Percentiles rank a stretch among this genome's conserved stretches.
phyloP scores from a whole-genome alignment of 2,113 vertebrate species.

The Tor tambroides region DNA sequence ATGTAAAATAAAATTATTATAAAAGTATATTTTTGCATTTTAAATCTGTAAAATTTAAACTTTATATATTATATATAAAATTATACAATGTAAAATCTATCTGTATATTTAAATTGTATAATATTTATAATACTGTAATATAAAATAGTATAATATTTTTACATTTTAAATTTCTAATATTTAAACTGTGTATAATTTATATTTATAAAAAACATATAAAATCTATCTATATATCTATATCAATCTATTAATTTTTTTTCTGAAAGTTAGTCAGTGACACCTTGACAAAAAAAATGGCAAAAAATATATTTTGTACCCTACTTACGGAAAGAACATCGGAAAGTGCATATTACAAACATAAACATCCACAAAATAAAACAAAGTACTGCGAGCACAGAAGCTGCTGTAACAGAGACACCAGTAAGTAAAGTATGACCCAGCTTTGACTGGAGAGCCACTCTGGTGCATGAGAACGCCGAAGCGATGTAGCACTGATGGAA shows the following conservation, averaged over 20 bases:
- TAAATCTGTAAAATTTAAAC: no score
- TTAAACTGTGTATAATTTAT: background rate
- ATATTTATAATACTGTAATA: no score
- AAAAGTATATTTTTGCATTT: no score
- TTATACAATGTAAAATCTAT: background rate
- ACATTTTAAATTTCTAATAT: no score
- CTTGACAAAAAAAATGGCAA: background rate
- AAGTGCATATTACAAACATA: background rate
- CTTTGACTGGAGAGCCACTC: conserved; percentile 6
- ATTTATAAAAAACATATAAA: background rate
- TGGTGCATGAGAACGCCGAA: background rate
- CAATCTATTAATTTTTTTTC: no score
- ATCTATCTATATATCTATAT: background rate
- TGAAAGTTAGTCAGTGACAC: background rate
- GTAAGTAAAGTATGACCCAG: conserved; percentile 34
- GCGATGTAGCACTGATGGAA: conserved; percentile 49
- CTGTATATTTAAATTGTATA: no score
- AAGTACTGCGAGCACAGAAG: background rate
- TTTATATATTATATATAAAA: background rate
- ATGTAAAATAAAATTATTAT: no score
- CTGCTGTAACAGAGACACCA: conserved; percentile 1
- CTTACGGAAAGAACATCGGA: background rate
- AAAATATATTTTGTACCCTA: background rate
- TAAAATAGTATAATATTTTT: no score
- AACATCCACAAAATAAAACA: background rate